Base-by-base conservation (phyloP, 2,797 vertebrate genomes). In the Manis pentadactyla region DNA sequence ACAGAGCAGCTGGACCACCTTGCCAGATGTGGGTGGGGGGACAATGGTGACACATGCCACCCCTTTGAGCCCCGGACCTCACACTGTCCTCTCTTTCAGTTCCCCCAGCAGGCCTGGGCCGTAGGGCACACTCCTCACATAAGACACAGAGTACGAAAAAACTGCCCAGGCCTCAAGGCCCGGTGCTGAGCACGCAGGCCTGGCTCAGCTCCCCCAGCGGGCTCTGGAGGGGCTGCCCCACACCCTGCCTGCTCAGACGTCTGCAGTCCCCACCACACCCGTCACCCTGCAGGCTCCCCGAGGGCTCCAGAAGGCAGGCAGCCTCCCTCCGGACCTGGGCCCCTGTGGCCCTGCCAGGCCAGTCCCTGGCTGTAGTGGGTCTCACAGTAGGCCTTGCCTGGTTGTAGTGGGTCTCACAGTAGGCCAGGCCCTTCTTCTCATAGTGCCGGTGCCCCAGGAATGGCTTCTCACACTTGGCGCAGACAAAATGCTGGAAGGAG, bases 391-490 rank as follows among this genome's bases (percentile, higher is more conserved):
- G 81, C 69, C 63, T 31, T 95, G 98, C 99, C 99, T 99, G 99
- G 94, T 98, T 99, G 90, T 99, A 99, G 77, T 99, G 99, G 78
- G 98, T 99, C 96, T 99, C 99, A 46, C 99, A 99, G 87, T 99
- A 99, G 73, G 99, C 99, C 96, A 99, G 97, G 25, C 99, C 98
- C 87, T 99, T 99, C 90, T 98, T 99, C 97, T 99, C 98, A 11
- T 98, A 99, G 89, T 99, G 99, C 11, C 98, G 98, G 71, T 99
- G 99, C 0, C 99, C 99, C 97, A 99, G 95, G 94, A 99, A 99
- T 0, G 99, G 99, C 90, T 99, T 99, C 98, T 99, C 99, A 92
- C 99, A 99, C 97, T 99, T 99, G 97, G 99, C 98, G 57, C 99
- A 99, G 97, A 99, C 99, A 57, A 99, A 99, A 97, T 99, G 99